Base-by-base conservation (phyloP, 1,140 invertebrate species). In the Heliothis virescens region DNA sequence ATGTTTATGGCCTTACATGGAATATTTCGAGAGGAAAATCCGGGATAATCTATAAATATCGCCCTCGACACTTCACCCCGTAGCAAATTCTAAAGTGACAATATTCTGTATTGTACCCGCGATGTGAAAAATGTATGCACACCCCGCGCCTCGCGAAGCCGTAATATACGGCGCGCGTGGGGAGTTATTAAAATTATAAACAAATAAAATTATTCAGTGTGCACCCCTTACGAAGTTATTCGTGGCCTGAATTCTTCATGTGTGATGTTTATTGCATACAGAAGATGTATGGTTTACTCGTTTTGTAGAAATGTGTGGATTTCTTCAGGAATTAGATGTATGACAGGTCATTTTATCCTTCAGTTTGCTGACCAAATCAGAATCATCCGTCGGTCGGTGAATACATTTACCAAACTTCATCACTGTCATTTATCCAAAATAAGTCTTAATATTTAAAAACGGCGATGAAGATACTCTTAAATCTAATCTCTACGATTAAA, bases 171-270 rank as follows among this genome's bases (percentile, higher is more conserved):
- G 67, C 78, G 84, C 82, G 87, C 79, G 80, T 83, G 80, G 90
- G 90, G 91, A 88, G 90, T 92, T 94, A 94, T 94, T 94, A 94
- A 94, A 94, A 94, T 94, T 92, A 94, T 92, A 92, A 94, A 93
- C 91, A 94, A 94, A 94, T 94, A 94, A 93, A 92, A 93, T 92
- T 93, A 93, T 92, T 92, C 91, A 86, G 86, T 82, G 87, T 85
- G 78, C 89, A 89, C 90, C 89, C 78, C 87, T 85, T 86, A 82
- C 72, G 82, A 82, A 75, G 79, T 67, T 84, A 83, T 83, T 85
- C 89, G 85, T 87, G 86, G 84, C 74, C 79, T 84, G 87, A 91
- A 91, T 92, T 82, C 85, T 80, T 88, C 87, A 87, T 89, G 83
- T 88, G 85, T 84, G 82, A 48, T 69, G 53, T 69, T 67, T 78